Percentiles rank a stretch among this genome's conserved stretches.
Evolutionary conservation across 1,140 invertebrate genomes (phyloP).

Genomic region (Brachionus rubens): DNA sequence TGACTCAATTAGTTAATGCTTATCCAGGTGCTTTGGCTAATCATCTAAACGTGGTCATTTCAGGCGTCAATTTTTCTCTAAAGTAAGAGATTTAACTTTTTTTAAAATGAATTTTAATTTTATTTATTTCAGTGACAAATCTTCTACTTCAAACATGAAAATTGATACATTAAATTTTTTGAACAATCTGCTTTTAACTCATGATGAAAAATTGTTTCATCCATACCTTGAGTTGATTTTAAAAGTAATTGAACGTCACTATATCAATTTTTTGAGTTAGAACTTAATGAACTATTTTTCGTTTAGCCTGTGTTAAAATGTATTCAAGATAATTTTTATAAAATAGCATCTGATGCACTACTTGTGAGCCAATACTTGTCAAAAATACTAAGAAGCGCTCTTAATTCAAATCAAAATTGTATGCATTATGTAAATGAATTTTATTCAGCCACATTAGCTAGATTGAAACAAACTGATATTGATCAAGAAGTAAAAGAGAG

Average conservation of each 20-base stretch:
- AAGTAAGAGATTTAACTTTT: constrained; percentile 61
- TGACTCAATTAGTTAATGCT: constrained; percentile 83
- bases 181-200: constrained; percentile 77
- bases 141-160: constrained; percentile 94
- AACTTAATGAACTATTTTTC: not conserved
- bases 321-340: constrained; percentile 92
- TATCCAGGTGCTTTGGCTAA: constrained; percentile 80
- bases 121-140: constrained; percentile 72
- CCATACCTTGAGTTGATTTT: constrained; percentile 77
- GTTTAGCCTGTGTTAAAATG: constrained; percentile 73
- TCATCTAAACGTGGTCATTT: constrained; percentile 78
- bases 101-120: not conserved
- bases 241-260: constrained; percentile 62
- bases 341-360: constrained; percentile 91
- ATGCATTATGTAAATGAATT: constrained; percentile 73
- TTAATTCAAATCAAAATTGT: constrained; percentile 69
- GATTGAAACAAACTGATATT: constrained; percentile 88
- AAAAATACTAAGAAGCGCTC: constrained; percentile 78
- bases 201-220: constrained; percentile 74
- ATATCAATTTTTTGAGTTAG: not conserved
- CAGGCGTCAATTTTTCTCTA: constrained; percentile 84
- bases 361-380: constrained; percentile 88
- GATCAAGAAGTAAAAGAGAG: constrained; percentile 97
- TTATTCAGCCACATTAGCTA: constrained; percentile 75
- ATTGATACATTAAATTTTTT: constrained; percentile 92